Base-by-base conservation (phyloP, 2,113 vertebrate species). In the Bambusicola thoracicus region DNA sequence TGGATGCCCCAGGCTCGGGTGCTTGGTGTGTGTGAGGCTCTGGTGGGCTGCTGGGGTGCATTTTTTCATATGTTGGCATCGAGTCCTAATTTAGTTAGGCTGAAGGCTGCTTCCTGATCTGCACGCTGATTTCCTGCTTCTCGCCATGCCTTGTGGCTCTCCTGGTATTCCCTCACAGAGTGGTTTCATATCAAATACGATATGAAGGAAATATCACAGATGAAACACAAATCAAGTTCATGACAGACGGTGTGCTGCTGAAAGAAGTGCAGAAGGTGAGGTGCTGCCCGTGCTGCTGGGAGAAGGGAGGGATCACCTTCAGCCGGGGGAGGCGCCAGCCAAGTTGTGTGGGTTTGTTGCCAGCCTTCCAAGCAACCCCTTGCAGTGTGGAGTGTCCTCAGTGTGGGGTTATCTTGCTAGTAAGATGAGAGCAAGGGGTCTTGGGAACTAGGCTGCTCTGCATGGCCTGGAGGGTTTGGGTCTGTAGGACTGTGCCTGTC, bases 141-240 rank as follows among this genome's bases (percentile, higher is more conserved):
- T 72, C 27, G 36, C 21, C 0, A 0, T 51, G 46, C 10, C 48
- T 53, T 11, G 3, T 40, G 59, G 3, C 67, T 67, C 8, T 68
- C 38, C 16, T 30, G 72, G 9, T 69, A 17, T 38, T 58, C 59
- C 49, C 95, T 48, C 32, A 3, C 84, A 99, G 99, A 56, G 97
- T 98, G 22, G 98, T 99, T 96, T 99, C 99, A 0, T 99, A 99
- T 77, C 99, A 99, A 86, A 99, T 99, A 93, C 98, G 99, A 11
- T 99, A 99, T 0, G 99, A 99, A 79, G 99, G 99, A 40, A 99
- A 99, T 0, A 98, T 99, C 66, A 99, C 99, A 0, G 95, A 97
- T 3, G 98, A 99, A 41, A 99, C 99, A 1, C 98, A 97, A 80
- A 98, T 99, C 94, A 99, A 99, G 97, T 99, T 99, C 97, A 99